Evolutionary conservation across 1,140 invertebrate species (phyloP).

Genomic region (Lucilia cuprina): DNA sequence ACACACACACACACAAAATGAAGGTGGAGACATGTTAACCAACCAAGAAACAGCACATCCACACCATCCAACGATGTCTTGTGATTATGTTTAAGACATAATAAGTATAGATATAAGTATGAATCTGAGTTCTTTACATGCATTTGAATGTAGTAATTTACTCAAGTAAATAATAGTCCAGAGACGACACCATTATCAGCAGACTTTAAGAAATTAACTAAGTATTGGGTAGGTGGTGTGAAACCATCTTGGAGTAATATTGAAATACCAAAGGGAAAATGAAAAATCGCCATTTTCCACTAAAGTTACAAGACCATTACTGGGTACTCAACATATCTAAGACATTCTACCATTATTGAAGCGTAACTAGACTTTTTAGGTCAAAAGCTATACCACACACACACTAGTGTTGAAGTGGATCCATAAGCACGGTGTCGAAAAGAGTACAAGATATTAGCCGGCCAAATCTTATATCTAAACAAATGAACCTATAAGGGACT

Average conservation of each 20-base stretch:
- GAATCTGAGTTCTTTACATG: background rate
- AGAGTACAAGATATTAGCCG: too few species aligned
- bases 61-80: background rate
- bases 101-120: background rate
- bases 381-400: too few species aligned
- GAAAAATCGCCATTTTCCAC: background rate
- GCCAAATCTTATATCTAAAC: too few species aligned
- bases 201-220: background rate
- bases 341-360: too few species aligned
- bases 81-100: background rate
- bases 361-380: too few species aligned
- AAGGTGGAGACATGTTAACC: slow-evolving; percentile 29
- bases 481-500: too few species aligned
- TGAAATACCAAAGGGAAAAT: background rate
- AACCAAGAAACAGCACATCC: slow-evolving; percentile 15
- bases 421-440: too few species aligned
- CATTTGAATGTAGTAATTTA: slow-evolving; percentile 19
- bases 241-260: background rate
- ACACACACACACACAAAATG: background rate
- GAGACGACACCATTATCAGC: slow-evolving; percentile 26
- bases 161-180: slow-evolving; percentile 4
- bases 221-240: background rate
- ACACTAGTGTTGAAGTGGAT: too few species aligned
- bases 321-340: too few species aligned
- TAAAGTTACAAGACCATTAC: too few species aligned